A percentile compares a stretch with the other conserved stretches of the same genome.
Evolutionary conservation across 2,797 vertebrate species (phyloP).

Genomic region (Peromyscus aztecus): DNA sequence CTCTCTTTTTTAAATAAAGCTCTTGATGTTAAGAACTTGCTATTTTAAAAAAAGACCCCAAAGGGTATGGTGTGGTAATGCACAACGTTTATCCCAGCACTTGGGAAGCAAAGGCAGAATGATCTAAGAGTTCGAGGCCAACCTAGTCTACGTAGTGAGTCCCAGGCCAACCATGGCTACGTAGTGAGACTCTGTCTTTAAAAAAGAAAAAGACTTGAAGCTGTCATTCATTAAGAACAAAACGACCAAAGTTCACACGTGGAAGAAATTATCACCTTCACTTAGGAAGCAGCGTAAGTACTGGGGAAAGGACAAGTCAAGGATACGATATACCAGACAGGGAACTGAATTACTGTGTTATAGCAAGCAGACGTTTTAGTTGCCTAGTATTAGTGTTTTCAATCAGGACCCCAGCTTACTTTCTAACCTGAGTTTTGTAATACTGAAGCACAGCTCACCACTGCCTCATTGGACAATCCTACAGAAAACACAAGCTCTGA

Average conservation of each 20-base stretch:
- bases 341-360: background rate
- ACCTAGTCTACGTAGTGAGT: background rate
- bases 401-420: background rate
- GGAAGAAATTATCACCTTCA: background rate
- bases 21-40: slow-evolving; percentile 24
- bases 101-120: too few species aligned
- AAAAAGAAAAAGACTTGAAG: background rate
- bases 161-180: background rate
- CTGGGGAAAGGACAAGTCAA: background rate
- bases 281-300: background rate
- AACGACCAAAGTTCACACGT: background rate
- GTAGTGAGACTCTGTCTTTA: background rate
- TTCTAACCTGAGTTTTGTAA: slow-evolving; percentile 20
- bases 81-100: too few species aligned
- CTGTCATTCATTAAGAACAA: background rate
- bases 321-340: background rate
- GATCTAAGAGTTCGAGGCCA: too few species aligned
- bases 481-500: background rate
- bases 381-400: background rate
- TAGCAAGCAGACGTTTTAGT: background rate
- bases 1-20: background rate
- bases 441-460: slow-evolving; percentile 17
- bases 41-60: background rate
- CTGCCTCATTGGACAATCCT: background rate
- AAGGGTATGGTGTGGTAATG: background rate